Evolutionary conservation across 2,888 invertebrate genomes (phyloP).

Genomic region (Apodemia mormo): DNA sequence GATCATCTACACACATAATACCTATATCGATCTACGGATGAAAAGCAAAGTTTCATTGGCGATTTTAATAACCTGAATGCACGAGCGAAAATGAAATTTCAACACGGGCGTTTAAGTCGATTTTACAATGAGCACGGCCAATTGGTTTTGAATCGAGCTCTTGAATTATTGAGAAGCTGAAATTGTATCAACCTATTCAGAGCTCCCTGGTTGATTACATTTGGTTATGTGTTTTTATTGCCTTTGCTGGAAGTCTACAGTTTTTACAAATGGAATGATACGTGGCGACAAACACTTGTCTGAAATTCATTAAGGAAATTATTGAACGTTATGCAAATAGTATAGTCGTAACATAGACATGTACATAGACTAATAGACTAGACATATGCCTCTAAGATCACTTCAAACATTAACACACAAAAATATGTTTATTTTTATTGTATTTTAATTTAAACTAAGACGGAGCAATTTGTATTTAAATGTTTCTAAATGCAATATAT

Average conservation of each 20-base stretch:
- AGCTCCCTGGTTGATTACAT: slow-evolving; percentile 19
- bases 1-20: neutral
- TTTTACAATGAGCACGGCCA: slow-evolving; percentile 25
- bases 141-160: slow-evolving; percentile 32
- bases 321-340: too few species aligned
- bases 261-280: neutral
- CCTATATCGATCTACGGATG: neutral
- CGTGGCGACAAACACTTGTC: neutral
- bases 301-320: neutral
- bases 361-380: too few species aligned
- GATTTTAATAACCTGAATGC: slow-evolving; percentile 27
- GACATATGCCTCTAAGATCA: too few species aligned
- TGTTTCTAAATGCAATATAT: too few species aligned
- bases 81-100: slow-evolving; percentile 29
- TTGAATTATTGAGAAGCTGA: slow-evolving; percentile 34
- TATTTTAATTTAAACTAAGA: too few species aligned
- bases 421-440: too few species aligned
- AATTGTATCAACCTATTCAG: slow-evolving; percentile 35
- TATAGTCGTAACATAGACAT: too few species aligned
- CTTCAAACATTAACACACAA: too few species aligned
- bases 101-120: slow-evolving; percentile 24
- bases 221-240: slow-evolving; percentile 13
- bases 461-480: too few species aligned
- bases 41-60: slow-evolving; percentile 27
- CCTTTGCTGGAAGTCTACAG: slow-evolving; percentile 8